phyloP scores from a whole-genome alignment of 2,113 vertebrate genomes.

The Aleadryas rufinucha region DNA sequence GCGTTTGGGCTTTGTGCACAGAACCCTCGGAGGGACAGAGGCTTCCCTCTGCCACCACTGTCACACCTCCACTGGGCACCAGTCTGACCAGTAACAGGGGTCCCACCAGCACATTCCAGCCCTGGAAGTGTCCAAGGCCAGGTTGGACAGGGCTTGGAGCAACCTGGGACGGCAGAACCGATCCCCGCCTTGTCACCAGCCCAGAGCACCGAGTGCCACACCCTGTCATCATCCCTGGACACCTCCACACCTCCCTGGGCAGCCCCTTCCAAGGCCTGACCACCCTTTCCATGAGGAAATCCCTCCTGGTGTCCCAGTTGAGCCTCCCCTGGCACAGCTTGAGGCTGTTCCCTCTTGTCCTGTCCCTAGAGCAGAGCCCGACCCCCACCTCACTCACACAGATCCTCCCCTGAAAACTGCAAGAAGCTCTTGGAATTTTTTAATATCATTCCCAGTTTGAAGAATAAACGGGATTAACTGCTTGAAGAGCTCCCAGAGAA shows the following conservation, averaged over 20 bases:
- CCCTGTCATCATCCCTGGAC: fast-evolving
- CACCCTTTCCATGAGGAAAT: not conserved
- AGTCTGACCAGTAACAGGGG: not conserved
- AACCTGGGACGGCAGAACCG: fast-evolving
- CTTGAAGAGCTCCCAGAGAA: not conserved
- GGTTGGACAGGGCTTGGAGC: fast-evolving
- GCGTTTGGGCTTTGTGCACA: fast-evolving
- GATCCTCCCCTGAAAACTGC: not conserved
- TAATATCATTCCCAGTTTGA: too few relatives aligned
- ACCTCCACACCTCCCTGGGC: not conserved
- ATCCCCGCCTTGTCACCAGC: not conserved
- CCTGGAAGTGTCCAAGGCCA: not conserved
- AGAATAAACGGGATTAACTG: not conserved
- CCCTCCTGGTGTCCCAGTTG: not conserved
- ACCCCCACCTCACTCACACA: not conserved
- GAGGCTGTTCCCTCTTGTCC: not conserved
- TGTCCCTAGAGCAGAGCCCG: not conserved
- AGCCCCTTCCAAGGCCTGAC: not conserved
- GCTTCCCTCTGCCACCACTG: not conserved
- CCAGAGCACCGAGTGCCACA: not conserved
- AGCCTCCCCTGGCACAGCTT: not conserved
- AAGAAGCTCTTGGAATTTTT: not conserved
- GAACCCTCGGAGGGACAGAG: fast-evolving
- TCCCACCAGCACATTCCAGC: not conserved
- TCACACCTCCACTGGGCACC: not conserved